A percentile compares a stretch with the other conserved stretches of the same genome.
These are phyloP conservation scores for Latrodectus elegans DNA, from an alignment of 2,888 invertebrate species.

Conservation along the genomic window DNA sequence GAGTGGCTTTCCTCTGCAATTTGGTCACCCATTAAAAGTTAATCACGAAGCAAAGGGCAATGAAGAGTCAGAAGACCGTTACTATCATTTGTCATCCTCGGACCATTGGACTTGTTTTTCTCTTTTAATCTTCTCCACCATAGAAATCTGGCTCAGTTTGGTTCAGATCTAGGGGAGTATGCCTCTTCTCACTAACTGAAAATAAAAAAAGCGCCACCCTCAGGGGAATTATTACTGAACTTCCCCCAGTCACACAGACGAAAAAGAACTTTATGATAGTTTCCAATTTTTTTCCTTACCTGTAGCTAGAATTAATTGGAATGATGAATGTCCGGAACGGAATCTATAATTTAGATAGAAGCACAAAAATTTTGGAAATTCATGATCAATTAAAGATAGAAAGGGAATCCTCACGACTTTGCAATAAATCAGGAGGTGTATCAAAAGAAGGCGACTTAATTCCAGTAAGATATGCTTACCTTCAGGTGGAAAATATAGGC, in stretches of 20 bases:
- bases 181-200: not conserved
- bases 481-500: conserved; percentile 35
- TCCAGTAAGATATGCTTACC: conserved; percentile 20
- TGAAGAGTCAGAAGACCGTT: conserved; percentile 62
- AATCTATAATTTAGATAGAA: conserved; percentile 39
- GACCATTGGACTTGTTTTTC: conserved; percentile 33
- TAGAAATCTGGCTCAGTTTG: conserved; percentile 59
- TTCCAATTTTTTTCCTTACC: conserved; percentile 19
- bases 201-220: not conserved
- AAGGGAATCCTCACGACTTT: conserved; percentile 41
- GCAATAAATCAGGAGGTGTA: conserved; percentile 54
- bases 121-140: conserved; percentile 31
- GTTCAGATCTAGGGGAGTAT: conserved; percentile 43
- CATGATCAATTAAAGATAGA: conserved; percentile 51
- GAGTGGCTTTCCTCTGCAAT: conserved; percentile 60
- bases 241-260: not conserved
- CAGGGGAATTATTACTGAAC: not conserved
- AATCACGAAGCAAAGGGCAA: conserved; percentile 63
- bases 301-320: conserved; percentile 46
- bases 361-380: conserved; percentile 35
- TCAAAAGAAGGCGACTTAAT: conserved; percentile 55
- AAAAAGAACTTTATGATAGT: conserved; percentile 43
- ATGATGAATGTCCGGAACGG: conserved; percentile 23
- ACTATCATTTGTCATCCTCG: conserved; percentile 68
- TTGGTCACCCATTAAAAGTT: conserved; percentile 62